Conservation (phyloP, 2,797 vertebrate genomes). For the Propithecus perrieri region DNA sequence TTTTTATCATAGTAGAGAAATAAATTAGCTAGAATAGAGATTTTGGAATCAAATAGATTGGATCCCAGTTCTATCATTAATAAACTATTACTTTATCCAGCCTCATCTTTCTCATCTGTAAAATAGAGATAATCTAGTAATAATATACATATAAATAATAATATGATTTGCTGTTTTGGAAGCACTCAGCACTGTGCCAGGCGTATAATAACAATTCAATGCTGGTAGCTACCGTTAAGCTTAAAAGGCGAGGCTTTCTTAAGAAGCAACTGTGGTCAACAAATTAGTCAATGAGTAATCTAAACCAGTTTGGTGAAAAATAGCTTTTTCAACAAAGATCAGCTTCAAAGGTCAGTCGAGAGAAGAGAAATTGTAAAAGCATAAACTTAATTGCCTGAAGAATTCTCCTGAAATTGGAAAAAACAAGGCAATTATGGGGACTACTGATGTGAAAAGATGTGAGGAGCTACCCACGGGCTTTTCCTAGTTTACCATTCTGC, state of each 20-base stretch:
- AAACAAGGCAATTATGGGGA: constrained; percentile 44
- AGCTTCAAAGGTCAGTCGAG: constrained; percentile 46
- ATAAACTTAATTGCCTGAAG: constrained; percentile 22
- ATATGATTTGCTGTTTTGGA: neutral
- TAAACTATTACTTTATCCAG: neutral
- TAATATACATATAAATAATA: neutral
- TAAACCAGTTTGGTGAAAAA: constrained; percentile 44
- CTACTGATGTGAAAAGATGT: neutral
- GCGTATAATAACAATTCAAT: neutral
- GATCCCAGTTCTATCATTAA: neutral
- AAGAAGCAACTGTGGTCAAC: neutral
- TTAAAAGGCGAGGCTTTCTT: neutral
- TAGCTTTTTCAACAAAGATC: constrained; percentile 48
- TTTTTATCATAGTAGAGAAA: neutral
- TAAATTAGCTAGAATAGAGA: neutral
- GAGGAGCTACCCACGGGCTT: neutral
- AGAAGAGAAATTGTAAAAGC: constrained; percentile 33
- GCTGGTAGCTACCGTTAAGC: neutral
- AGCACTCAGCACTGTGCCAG: neutral
- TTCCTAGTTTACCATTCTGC: neutral
- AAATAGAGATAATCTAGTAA: neutral
- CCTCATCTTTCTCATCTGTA: neutral
- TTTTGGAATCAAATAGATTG: neutral
- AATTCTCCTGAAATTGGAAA: constrained; percentile 46
- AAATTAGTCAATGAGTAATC: constrained; percentile 40